Conservation (phyloP, 2,113 vertebrate genomes). For the Octodon degus region DNA sequence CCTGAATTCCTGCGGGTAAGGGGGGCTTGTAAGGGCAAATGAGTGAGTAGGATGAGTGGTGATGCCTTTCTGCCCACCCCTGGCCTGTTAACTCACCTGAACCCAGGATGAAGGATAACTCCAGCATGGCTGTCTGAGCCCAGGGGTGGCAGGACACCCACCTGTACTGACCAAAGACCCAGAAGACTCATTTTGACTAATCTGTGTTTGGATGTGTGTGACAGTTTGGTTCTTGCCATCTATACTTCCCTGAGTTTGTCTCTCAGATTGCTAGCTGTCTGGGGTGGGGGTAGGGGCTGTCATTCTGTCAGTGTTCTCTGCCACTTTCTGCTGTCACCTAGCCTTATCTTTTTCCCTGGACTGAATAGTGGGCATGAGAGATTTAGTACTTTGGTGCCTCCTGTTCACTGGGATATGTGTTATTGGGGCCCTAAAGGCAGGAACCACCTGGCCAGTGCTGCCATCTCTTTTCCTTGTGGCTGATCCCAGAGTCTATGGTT, state of each 20-base stretch:
- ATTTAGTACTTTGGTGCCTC: not conserved
- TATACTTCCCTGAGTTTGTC: not conserved
- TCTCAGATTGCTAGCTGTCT: not conserved
- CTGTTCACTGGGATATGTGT: not conserved
- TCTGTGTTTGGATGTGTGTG: constrained; percentile 32
- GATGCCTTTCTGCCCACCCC: not conserved
- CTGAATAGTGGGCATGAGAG: not conserved
- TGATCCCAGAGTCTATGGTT: not conserved
- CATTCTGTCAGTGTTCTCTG: not conserved
- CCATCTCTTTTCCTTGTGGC: not conserved
- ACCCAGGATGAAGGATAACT: not conserved
- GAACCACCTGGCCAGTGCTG: not conserved
- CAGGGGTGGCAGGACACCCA: not conserved
- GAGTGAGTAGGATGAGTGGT: not conserved
- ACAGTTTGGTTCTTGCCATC: constrained; percentile 2
- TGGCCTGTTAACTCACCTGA: not conserved
- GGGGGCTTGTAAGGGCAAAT: not conserved
- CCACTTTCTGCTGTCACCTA: constrained; percentile 28
- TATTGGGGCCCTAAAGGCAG: not conserved
- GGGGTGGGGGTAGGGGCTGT: not conserved
- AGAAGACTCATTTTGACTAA: constrained; percentile 45
- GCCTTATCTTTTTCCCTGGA: not conserved
- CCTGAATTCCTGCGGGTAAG: not conserved
- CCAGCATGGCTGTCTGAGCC: not conserved
- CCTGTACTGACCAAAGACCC: not conserved